Evolutionary conservation across 2,113 vertebrate species (phyloP).

Genomic region (Petrocephalus microphthalmus): DNA sequence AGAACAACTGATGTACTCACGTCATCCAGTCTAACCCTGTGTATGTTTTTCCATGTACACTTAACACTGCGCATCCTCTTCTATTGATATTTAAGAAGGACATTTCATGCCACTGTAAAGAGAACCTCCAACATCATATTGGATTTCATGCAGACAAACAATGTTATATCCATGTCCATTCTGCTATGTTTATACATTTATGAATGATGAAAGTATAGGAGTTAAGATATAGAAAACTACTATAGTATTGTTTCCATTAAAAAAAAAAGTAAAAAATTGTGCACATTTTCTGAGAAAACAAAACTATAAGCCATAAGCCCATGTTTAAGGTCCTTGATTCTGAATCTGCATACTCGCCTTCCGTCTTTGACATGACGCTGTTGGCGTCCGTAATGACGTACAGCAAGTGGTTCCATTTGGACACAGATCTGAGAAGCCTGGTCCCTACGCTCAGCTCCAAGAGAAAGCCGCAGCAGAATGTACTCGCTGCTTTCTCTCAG

Average conservation of each 20-base stretch:
- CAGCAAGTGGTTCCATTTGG: background rate
- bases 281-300: background rate
- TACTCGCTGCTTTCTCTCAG: background rate
- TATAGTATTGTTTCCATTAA: slow-evolving; percentile 65
- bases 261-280: slow-evolving; percentile 38
- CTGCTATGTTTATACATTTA: slow-evolving; percentile 72
- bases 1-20: background rate
- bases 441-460: background rate
- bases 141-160: slow-evolving; percentile 39
- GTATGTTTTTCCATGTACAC: slow-evolving; percentile 27
- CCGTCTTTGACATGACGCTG: background rate
- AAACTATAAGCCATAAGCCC: background rate
- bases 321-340: background rate
- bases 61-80: slow-evolving; percentile 51
- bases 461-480: background rate
- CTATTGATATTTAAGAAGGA: slow-evolving; percentile 11
- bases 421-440: slow-evolving; percentile 7
- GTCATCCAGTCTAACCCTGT: background rate
- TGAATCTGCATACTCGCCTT: background rate
- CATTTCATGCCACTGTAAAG: slow-evolving; percentile 45
- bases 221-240: slow-evolving; percentile 53
- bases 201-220: slow-evolving; percentile 53
- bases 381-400: background rate
- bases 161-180: slow-evolving; percentile 44
- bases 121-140: slow-evolving; percentile 26